phyloP scores from a whole-genome alignment of 2,888 invertebrate genomes.

The Eremobia ochroleuca region DNA sequence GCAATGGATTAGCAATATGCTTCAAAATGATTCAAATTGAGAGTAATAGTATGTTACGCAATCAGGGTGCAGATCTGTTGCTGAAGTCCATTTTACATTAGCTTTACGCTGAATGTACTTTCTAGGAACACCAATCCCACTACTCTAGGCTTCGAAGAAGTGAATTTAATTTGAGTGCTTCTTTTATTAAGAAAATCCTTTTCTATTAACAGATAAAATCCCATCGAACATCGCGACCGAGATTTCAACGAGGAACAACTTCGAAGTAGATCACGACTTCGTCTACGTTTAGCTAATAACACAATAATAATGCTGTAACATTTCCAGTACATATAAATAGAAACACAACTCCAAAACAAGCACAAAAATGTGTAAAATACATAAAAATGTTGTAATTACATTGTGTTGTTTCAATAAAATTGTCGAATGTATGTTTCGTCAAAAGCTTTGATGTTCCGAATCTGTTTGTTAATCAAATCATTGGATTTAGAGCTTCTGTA shows the following conservation, averaged over 20 bases:
- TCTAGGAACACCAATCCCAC: neutral
- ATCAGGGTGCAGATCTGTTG: too few species aligned
- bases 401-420: conserved; percentile 2
- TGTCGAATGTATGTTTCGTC: conserved; percentile 6
- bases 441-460: conserved; percentile 16
- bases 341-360: neutral
- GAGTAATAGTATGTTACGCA: too few species aligned
- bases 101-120: neutral
- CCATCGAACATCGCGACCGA: conserved; percentile 95
- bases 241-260: conserved; percentile 93
- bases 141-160: neutral
- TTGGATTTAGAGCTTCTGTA: conserved; percentile 26
- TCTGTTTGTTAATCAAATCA: conserved; percentile 30
- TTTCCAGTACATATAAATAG: conserved; percentile 10
- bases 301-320: conserved; percentile 40
- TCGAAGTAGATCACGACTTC: conserved; percentile 86
- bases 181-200: neutral
- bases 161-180: neutral
- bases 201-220: conserved; percentile 93
- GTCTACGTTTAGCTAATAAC: conserved; percentile 77
- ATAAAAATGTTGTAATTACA: conserved; percentile 16
- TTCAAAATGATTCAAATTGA: too few species aligned
- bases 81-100: neutral
- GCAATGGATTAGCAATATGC: too few species aligned
- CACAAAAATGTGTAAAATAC: neutral